Evolutionary conservation across 2,113 vertebrate species (phyloP), one percentile per base, ranked within the genome.

Genomic region (Telmatochromis sp.): DNA sequence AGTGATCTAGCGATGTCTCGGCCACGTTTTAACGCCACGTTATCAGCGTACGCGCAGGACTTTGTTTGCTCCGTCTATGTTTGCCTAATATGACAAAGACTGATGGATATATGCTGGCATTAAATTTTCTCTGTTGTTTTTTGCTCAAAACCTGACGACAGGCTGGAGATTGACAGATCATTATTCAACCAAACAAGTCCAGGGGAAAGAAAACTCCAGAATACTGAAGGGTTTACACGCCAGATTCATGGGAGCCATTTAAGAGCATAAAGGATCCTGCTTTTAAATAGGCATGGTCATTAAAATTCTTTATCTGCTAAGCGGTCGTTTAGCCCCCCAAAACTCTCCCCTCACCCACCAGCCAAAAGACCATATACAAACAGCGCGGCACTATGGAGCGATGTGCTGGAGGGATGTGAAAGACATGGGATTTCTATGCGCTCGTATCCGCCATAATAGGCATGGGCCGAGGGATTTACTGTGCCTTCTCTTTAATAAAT

Each of bases 241-340:
- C 63, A 79, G 87, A 87, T 89, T 90, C 91, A 93, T 85, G 88
- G 91, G 86, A 89, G 84, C 88, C 82, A 81, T 87, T 92, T 73
- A 86, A 40, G 49, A 35, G 85, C 83, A 92, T 91, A 95, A 94
- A 94, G 89, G 91, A 89, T 88, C 80, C 89, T 83, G 89, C 33
- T 86, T 93, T 93, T 86, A 92, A 92, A 93, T 42, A 21, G 89
- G 87, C 55, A 89, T 12, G 87, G 91, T 87, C 91, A 96, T 95
- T 96, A 93, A 93, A 94, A 94, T 94, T 94, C 92, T 95, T 95
- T 92, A 95, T 95, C 93, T 94, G 89, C 92, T 94, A 94, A 96
- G 93, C 89, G 8, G 90, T 88, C 85, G 73, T 93, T 95, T 95
- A 93, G 89, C 78, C 60, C 80, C 80, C 73, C 31, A 89, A 90